Evolutionary conservation across 1,140 invertebrate genomes (phyloP).

Genomic region (Penaeus vannamei): DNA sequence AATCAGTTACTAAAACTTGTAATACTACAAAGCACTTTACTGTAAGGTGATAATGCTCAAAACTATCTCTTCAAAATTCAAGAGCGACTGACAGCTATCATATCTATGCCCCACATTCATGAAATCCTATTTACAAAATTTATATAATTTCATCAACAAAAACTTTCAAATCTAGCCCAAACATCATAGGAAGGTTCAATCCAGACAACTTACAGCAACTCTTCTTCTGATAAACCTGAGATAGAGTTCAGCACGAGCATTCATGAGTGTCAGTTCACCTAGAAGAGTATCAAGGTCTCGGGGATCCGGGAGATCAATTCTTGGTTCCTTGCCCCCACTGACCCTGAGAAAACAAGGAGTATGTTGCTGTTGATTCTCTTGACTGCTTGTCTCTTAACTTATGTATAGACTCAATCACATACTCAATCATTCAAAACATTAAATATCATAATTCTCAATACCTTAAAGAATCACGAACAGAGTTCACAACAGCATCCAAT

Average conservation of each 20-base stretch:
- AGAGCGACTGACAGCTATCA: no score
- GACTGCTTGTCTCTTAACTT: neutral
- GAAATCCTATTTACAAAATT: neutral
- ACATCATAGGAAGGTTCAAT: neutral
- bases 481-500: constrained; percentile 78
- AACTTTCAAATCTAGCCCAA: neutral
- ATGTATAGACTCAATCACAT: neutral
- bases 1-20: neutral
- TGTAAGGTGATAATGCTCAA: no score
- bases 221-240: constrained; percentile 88
- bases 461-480: constrained; percentile 63
- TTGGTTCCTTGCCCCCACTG: constrained; percentile 69
- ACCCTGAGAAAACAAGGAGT: neutral
- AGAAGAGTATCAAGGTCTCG: constrained; percentile 91
- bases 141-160: neutral
- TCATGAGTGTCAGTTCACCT: constrained; percentile 92
- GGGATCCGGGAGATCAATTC: constrained; percentile 77
- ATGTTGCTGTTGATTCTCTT: constrained; percentile 21
- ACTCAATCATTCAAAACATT: no score
- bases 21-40: no score
- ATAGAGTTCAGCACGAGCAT: constrained; percentile 91
- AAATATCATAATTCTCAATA: constrained; percentile 2
- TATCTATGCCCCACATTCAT: no score
- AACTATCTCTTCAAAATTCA: no score
- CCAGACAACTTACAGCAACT: constrained; percentile 77